A percentile compares a stretch with the other conserved stretches of the same genome.
Evolutionary conservation across 2,888 invertebrate species (phyloP).

Genomic region (Cataglyphis cursor): DNA sequence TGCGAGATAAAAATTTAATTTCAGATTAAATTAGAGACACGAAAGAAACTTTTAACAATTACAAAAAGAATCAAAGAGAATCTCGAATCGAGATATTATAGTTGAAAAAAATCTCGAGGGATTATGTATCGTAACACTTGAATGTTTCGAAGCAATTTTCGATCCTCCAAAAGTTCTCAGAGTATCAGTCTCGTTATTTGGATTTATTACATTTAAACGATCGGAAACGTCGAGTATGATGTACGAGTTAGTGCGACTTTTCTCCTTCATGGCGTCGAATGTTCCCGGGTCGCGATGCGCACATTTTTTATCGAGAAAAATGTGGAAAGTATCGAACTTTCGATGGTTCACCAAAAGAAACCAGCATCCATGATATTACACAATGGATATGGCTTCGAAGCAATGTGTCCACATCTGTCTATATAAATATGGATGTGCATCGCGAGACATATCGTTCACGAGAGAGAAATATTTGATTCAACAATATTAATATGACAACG

Average conservation of each 20-base stretch:
- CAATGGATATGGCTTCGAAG: slow-evolving; percentile 33
- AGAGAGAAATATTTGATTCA: not conserved
- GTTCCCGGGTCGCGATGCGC: not conserved
- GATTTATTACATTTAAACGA: slow-evolving; percentile 17
- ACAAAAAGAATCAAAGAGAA: not conserved
- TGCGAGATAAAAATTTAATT: slow-evolving; percentile 6
- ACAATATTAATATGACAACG: slow-evolving; percentile 9
- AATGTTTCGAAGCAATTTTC: not conserved
- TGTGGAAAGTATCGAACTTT: slow-evolving; percentile 28
- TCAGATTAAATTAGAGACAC: not conserved
- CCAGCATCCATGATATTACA: slow-evolving; percentile 48
- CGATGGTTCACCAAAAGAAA: slow-evolving; percentile 27
- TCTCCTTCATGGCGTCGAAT: not conserved
- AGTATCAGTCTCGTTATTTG: not conserved
- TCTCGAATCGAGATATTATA: not conserved
- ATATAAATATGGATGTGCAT: slow-evolving; percentile 22
- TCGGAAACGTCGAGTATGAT: not conserved
- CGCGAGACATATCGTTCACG: slow-evolving; percentile 9
- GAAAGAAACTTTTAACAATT: not conserved
- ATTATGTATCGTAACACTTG: not conserved
- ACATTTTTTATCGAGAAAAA: slow-evolving; percentile 35
- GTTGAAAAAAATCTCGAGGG: not conserved
- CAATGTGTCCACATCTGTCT: slow-evolving; percentile 31
- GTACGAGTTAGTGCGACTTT: slow-evolving; percentile 14
- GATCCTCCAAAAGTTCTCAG: not conserved